Percentiles rank a stretch among this genome's conserved stretches.
These are phyloP conservation scores for Lysandra bellargus DNA, from an alignment of 2,888 invertebrate genomes.

Conservation along the genomic window DNA sequence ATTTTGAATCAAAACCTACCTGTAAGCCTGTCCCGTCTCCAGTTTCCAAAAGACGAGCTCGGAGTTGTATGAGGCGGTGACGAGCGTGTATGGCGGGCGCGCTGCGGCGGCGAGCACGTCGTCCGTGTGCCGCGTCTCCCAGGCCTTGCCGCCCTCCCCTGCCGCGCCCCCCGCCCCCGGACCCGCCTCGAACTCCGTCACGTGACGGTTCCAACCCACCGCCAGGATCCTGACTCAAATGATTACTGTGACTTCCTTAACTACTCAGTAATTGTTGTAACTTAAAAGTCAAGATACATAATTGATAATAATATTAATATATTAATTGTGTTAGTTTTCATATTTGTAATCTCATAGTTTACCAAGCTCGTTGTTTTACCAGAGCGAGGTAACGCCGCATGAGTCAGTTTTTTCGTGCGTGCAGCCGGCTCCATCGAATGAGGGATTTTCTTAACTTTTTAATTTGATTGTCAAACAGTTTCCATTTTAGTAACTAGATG, in stretches of 20 bases:
- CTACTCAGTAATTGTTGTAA: background rate
- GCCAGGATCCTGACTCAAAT: constrained; percentile 83
- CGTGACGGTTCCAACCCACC: constrained; percentile 88
- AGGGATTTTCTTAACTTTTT: too few relatives aligned
- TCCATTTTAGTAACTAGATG: too few relatives aligned
- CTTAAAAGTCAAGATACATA: background rate
- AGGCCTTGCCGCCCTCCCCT: constrained; percentile 81
- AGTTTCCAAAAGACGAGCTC: constrained; percentile 90
- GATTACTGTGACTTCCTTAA: background rate
- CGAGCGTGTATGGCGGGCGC: constrained; percentile 84
- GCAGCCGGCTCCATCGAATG: too few relatives aligned
- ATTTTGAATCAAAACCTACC: constrained; percentile 46
- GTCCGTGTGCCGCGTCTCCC: constrained; percentile 87
- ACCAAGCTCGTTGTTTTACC: too few relatives aligned
- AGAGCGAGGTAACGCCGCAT: too few relatives aligned
- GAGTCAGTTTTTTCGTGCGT: too few relatives aligned
- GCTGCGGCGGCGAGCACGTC: constrained; percentile 87
- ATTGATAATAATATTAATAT: too few relatives aligned
- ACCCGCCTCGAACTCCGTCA: constrained; percentile 82
- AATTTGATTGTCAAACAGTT: too few relatives aligned
- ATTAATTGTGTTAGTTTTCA: too few relatives aligned
- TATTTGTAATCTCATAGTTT: too few relatives aligned
- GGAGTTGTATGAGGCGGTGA: constrained; percentile 88
- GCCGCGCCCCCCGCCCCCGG: constrained; percentile 58
- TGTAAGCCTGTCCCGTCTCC: constrained; percentile 89